Conservation (phyloP, 2,113 vertebrate genomes). For the Entelurus aequoreus region DNA sequence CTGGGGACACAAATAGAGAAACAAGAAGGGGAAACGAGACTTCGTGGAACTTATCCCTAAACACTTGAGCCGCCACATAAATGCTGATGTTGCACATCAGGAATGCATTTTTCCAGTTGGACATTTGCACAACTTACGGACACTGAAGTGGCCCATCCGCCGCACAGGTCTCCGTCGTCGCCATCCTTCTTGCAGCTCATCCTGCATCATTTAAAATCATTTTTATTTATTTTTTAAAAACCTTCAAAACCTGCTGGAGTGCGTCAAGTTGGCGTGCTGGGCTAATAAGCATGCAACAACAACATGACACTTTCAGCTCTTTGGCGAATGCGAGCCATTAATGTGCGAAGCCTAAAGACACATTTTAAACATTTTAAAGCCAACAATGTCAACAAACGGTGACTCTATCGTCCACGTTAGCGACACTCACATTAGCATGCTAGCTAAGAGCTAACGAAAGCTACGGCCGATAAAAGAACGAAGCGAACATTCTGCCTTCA, state of each 20-base stretch:
- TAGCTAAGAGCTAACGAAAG: not conserved
- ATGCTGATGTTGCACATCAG: not conserved
- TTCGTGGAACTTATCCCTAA: not conserved
- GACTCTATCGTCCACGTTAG: slow-evolving; percentile 19
- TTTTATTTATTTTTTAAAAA: no score
- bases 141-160: slow-evolving; percentile 31
- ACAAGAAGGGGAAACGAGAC: not conserved
- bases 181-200: slow-evolving; percentile 25
- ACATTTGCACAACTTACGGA: slow-evolving; percentile 27
- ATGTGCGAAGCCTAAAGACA: no score
- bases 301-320: no score
- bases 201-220: slow-evolving; percentile 22
- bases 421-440: slow-evolving; percentile 37
- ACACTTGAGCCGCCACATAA: not conserved
- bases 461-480: not conserved
- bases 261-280: no score
- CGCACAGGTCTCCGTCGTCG: slow-evolving; percentile 31
- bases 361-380: no score
- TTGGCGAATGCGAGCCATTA: no score
- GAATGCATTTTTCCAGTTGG: not conserved
- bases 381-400: not conserved
- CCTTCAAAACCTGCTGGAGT: no score
- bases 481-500: not conserved
- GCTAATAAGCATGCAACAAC: no score
- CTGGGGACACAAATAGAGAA: not conserved